Evolutionary conservation across 2,888 invertebrate species (phyloP), one percentile per base, ranked within the genome.

Genomic region (Pandemis corylana): DNA sequence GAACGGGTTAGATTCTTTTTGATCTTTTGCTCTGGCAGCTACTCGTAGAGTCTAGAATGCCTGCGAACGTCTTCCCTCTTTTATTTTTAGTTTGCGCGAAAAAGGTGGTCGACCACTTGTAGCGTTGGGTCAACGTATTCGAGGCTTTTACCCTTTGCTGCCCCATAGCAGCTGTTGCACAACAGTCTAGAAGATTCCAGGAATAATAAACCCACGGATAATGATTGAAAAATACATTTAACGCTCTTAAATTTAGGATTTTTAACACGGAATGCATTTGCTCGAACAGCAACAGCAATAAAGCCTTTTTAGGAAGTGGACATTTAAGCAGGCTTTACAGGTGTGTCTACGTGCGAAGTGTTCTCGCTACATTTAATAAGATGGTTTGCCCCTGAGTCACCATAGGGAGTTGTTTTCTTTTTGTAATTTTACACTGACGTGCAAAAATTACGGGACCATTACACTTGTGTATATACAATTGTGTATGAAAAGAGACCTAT

Each of bases 81-180:
- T 93, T 92, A 91, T 91, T 93, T 93, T 92, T 91, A 89, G 87
- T 90, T 87, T 82, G 84, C 82, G 86, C 84, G 87, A 90, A 91
- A 90, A 90, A 91, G 90, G 89, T 89, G 87, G 88, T 89, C 89
- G 89, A 87, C 89, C 88, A 89, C 87, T 85, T 83, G 82, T 78
- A 80, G 86, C 83, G 82, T 77, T 86, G 88, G 90, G 90, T 93
- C 92, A 92, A 92, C 80, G 93, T 84, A 88, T 90, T 85, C 87
- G 78, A 91, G 93, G 90, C 87, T 89, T 89, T 91, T 92, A 90
- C 90, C 92, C 89, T 85, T 83, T 80, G 78, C 81, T 66, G 74
- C 66, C 74, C 69, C 80, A 82, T 79, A 81, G 91, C 92, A 92
- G 91, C 88, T 92, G 93, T 93, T 93, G 93, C 92, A 93, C 93